Evolutionary conservation across 2,113 vertebrate genomes (phyloP), one percentile per base, ranked within the genome.

Genomic region (Microtus pennsylvanicus): DNA sequence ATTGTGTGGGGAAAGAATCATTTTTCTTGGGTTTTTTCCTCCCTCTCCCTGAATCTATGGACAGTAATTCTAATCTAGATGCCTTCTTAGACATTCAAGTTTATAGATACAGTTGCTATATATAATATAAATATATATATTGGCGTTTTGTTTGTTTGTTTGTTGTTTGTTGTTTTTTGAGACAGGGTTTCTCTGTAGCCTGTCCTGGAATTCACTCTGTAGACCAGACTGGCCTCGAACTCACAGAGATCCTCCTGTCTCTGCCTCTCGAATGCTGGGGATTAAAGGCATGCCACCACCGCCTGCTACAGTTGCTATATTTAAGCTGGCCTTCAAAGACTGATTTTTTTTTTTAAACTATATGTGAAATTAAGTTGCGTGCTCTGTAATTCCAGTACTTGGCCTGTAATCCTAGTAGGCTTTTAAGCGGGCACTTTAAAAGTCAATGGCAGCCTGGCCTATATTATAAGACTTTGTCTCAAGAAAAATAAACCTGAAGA

Each of bases 361-460:
- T 92, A 95, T 91, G 91, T 96, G 87, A 96, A 96, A 55, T 94
- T 97, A 11, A 75, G 50, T 75, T 14, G 24, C 30, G n/a, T 89
- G 87, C 50, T 88, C 35, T 89, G 47, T 58, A 89, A 58, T 26
- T 74, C 14, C 35, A 75, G 24, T 42, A 38, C 33, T 88, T 88
- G 69, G 67, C 12, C 50, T 52, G 35, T 58, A 70, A 87, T 52
- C 45, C 45, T 50, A 38, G 67, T 70, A 74, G n/a, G 69, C 17
- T 74, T 89, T 28, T 35, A 58, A 75, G 87, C 14, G 30, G 47
- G 50, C 26, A 45, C 81, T 63, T 26, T 42, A 14, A 83, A 24
- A 42, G 13, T 74, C 87, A 42, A 9, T 28, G 50, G 47, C 26
- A 74, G 35, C 24, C 35, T 74, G 35, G 69, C 26, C 87, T 74